phyloP scores from a whole-genome alignment of 2,888 invertebrate species.

The Galerucella nymphaeae region DNA sequence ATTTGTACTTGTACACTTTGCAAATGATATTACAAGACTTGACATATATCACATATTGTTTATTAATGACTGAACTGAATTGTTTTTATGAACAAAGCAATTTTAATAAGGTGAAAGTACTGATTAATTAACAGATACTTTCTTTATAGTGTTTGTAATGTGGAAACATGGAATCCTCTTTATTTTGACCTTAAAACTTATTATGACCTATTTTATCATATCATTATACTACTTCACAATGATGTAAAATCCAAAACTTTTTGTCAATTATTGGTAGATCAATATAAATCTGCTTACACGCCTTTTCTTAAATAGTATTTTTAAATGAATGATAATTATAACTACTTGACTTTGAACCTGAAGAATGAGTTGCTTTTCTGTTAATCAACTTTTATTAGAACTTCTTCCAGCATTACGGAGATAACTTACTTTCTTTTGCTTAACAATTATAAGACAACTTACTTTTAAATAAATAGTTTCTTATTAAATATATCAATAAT shows the following conservation, averaged over 20 bases:
- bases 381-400: slow-evolving; percentile 24
- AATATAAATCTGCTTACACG: slow-evolving; percentile 16
- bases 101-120: slow-evolving; percentile 10
- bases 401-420: slow-evolving; percentile 8
- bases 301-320: slow-evolving; percentile 15
- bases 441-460: slow-evolving; percentile 20
- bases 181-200: slow-evolving; percentile 24
- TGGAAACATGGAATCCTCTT: slow-evolving; percentile 10
- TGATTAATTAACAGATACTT: slow-evolving; percentile 16
- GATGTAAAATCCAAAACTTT: not conserved
- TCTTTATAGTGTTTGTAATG: slow-evolving; percentile 5
- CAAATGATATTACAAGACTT: not conserved
- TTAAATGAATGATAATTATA: slow-evolving; percentile 21
- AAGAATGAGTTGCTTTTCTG: slow-evolving; percentile 39
- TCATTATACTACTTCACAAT: not conserved
- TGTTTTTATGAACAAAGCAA: not conserved
- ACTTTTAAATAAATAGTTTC: slow-evolving; percentile 30
- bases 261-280: not conserved
- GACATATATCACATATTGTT: not conserved
- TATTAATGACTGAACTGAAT: not conserved
- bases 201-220: slow-evolving; percentile 22
- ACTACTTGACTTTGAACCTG: slow-evolving; percentile 42
- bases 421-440: not conserved
- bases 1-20: no score
- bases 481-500: slow-evolving; percentile 29